Conservation (phyloP, 1,140 invertebrate species). For the Platorchestia sp. region DNA sequence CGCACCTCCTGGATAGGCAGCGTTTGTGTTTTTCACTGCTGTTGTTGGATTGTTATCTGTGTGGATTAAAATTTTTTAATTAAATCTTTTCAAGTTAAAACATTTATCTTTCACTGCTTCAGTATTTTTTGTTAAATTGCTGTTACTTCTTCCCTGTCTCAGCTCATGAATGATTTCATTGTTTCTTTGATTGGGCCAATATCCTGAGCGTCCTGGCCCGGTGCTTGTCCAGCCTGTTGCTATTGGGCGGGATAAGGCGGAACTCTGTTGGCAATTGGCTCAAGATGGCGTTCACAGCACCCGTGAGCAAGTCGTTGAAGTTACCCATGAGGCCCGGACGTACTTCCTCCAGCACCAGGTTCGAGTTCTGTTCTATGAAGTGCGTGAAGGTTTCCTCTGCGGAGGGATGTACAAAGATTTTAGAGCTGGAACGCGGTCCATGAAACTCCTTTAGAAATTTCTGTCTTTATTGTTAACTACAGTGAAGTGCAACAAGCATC, state of each 20-base stretch:
- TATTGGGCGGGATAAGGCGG: background rate
- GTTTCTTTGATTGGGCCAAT: background rate
- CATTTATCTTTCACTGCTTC: no score
- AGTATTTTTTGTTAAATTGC: no score
- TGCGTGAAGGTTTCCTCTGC: background rate
- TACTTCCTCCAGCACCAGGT: constrained; percentile 20
- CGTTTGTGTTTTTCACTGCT: no score
- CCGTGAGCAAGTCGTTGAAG: background rate
- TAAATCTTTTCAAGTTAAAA: no score
- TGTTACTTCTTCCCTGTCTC: background rate
- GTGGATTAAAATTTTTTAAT: no score
- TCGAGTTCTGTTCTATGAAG: background rate
- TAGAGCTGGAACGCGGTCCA: background rate
- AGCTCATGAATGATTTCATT: background rate
- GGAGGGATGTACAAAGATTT: background rate
- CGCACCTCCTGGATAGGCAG: no score
- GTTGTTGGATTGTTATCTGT: no score
- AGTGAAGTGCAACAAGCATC: background rate
- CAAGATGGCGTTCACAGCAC: background rate
- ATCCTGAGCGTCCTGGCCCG: background rate
- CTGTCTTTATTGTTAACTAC: background rate
- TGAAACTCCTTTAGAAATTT: background rate
- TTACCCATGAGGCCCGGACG: background rate
- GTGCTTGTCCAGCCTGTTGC: constrained; percentile 4
- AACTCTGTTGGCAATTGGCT: background rate